These are phyloP conservation scores for Scaptomyza parva DNA, from an alignment of 2,888 invertebrate species.

Conservation along the genomic window DNA sequence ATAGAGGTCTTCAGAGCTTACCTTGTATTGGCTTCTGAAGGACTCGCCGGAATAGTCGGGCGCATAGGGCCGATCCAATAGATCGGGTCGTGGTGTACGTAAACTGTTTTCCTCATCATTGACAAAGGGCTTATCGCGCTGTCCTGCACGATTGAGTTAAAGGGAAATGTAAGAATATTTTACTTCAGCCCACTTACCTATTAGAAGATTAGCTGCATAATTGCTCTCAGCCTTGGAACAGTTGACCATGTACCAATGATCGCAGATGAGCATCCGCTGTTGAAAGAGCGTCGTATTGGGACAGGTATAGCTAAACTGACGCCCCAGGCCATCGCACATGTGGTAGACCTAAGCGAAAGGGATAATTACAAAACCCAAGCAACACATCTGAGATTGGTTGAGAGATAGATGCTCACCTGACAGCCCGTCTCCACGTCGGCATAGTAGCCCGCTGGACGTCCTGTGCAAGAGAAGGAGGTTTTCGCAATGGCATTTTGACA, in stretches of 20 bases:
- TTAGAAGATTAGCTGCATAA: slow-evolving; percentile 89
- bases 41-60: slow-evolving; percentile 85
- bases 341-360: slow-evolving; percentile 88
- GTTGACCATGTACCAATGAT: slow-evolving; percentile 93
- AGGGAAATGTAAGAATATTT: background rate
- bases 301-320: slow-evolving; percentile 91
- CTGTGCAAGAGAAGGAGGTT: slow-evolving; percentile 88
- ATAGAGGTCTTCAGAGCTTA: slow-evolving; percentile 5
- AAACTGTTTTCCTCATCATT: slow-evolving; percentile 88
- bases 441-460: slow-evolving; percentile 89
- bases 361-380: background rate
- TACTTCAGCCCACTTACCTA: slow-evolving; percentile 85
- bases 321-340: slow-evolving; percentile 91
- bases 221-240: slow-evolving; percentile 89
- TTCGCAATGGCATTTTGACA: slow-evolving; percentile 64
- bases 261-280: slow-evolving; percentile 92
- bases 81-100: slow-evolving; percentile 89
- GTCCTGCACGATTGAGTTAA: slow-evolving; percentile 85
- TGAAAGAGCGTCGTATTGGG: slow-evolving; percentile 92
- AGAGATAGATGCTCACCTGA: slow-evolving; percentile 86
- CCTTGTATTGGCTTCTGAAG: slow-evolving; percentile 83
- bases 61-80: slow-evolving; percentile 86
- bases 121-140: slow-evolving; percentile 90
- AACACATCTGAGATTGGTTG: too few relatives aligned
- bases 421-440: slow-evolving; percentile 91